Evolutionary conservation across 92 coral and sea anemone species (phyloP).

Genomic region (Diadumene lineata): DNA sequence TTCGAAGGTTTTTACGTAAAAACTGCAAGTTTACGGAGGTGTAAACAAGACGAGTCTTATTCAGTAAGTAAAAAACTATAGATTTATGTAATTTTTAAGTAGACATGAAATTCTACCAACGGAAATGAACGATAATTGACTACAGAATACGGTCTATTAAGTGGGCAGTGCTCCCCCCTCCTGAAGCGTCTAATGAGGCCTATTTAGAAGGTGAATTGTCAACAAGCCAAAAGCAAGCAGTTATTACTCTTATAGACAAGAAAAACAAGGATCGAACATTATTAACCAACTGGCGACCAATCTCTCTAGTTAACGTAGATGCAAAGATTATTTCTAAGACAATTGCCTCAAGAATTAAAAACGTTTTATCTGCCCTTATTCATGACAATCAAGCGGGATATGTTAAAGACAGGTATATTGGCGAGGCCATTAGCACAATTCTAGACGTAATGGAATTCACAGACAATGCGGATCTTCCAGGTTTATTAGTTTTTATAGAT

Average conservation of each 20-base stretch:
- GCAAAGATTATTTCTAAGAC: neutral
- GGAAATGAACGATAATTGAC: too few species aligned
- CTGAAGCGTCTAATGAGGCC: too few species aligned
- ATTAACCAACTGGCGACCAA: slow-evolving; percentile 13
- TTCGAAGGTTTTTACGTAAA: too few species aligned
- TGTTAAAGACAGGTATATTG: neutral
- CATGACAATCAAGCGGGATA: neutral
- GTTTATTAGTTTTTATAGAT: neutral
- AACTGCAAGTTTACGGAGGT: too few species aligned
- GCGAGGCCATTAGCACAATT: neutral
- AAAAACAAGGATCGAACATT: slow-evolving; percentile 1
- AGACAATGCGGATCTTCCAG: neutral
- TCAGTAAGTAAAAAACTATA: too few species aligned
- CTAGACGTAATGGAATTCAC: neutral
- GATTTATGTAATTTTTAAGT: too few species aligned
- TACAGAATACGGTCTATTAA: too few species aligned
- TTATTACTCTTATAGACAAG: slow-evolving; percentile 13
- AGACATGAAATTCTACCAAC: too few species aligned
- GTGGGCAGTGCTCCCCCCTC: too few species aligned
- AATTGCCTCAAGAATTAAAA: neutral
- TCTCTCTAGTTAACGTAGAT: slow-evolving; percentile 23
- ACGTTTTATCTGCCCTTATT: neutral
- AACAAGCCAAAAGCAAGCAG: slow-evolving; percentile 5
- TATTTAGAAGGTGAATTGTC: neutral
- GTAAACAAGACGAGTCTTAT: too few species aligned